Evolutionary conservation across 2,888 invertebrate genomes (phyloP), one percentile per base, ranked within the genome.

Genomic region (Trilocha varians): DNA sequence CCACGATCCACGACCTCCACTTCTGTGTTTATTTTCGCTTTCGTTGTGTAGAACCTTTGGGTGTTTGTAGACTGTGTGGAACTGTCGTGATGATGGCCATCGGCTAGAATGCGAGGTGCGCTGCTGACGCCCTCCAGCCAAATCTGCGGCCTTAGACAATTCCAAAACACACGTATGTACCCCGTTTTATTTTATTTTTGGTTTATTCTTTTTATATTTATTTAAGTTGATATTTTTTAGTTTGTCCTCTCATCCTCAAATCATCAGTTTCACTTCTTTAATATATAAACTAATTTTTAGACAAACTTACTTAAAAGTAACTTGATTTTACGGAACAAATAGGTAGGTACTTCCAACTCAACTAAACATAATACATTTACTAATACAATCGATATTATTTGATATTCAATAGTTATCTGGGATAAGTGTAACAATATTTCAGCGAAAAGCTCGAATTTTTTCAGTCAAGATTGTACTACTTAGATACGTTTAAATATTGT

Each of bases 21-120:
- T 78, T 78, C 80, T 82, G 83, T 84, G 83, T 84, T 84, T 80
- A 83, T 84, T 84, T 83, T 83, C 80, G 78, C 83, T 84, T 84
- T 85, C 83, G 73, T 83, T 83, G 84, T 82, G 82, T 83, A 83
- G 83, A 83, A 74, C 79, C 82, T 80, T 59, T 73, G 77, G 79
- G 76, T 80, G 72, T 76, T n/a, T 69, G 65, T 78, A 78, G 75
- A 79, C 73, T 83, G 79, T 79, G 82, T 78, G 78, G 77, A 65
- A 82, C 82, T 79, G 73, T 83, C 69, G 78, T 82, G 83, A 84
- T 67, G 66, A 84, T 84, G 84, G 85, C 84, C 69, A 74, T 80
- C 72, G 84, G 84, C 83, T 85, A 85, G 85, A 78, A 85, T 85
- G 85, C 85, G 84, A 80, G 83, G 85, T 75, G 85, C 83, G 83